Percentiles rank a stretch among this genome's conserved stretches.
Conservation (phyloP, 2,113 vertebrate genomes). For the Psittacula cyanocephala region DNA sequence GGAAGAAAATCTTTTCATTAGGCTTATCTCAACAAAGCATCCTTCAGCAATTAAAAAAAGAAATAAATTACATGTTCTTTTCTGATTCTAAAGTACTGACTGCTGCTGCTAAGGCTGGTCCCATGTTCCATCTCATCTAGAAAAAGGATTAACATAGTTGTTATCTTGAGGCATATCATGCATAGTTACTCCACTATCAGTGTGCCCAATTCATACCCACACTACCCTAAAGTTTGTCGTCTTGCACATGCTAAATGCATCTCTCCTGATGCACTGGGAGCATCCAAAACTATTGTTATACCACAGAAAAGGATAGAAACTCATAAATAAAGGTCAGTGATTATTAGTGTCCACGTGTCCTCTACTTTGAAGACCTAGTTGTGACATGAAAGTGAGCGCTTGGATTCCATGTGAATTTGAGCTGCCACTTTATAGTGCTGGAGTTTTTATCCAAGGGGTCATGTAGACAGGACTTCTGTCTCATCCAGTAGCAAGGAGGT, state of each 20-base stretch:
- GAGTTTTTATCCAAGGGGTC: neutral
- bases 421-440: neutral
- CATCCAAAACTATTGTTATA: neutral
- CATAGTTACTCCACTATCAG: neutral
- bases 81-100: neutral
- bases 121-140: neutral
- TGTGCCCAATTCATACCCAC: neutral
- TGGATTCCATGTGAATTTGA: neutral
- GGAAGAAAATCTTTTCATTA: neutral
- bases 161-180: neutral
- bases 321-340: neutral
- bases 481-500: neutral
- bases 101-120: neutral
- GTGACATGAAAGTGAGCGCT: too few relatives aligned
- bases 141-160: neutral
- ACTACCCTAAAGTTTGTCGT: neutral
- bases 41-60: neutral
- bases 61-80: neutral
- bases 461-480: neutral
- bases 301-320: neutral
- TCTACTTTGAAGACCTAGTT: neutral
- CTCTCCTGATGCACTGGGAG: neutral
- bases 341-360: neutral
- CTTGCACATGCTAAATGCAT: neutral
- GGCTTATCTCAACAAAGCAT: neutral